Percentiles rank a stretch among this genome's conserved stretches.
Evolutionary conservation across 2,797 vertebrate genomes (phyloP).

Genomic region (Neostethus bicornis): DNA sequence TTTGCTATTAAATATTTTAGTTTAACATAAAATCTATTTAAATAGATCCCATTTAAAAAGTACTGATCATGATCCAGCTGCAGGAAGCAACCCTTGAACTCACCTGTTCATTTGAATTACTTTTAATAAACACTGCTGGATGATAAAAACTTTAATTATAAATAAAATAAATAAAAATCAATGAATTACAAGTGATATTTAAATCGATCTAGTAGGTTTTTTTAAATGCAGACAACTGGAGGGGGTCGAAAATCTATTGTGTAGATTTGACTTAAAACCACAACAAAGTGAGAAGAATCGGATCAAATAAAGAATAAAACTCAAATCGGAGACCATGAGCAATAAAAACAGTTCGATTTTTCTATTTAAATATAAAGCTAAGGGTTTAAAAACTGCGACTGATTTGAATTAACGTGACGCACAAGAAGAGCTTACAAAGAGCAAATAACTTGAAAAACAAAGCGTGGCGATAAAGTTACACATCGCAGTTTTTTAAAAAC

Average conservation of each 20-base stretch:
- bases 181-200: background rate
- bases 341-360: constrained; percentile 19
- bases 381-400: constrained; percentile 6
- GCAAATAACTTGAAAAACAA: constrained; percentile 60
- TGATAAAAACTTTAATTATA: background rate
- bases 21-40: background rate
- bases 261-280: constrained; percentile 60
- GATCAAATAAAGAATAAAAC: too few species aligned
- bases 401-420: constrained; percentile 69
- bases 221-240: background rate
- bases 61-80: constrained; percentile 11
- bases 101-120: constrained; percentile 53
- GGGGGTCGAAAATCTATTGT: constrained; percentile 56
- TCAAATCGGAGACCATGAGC: too few species aligned
- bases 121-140: too few species aligned
- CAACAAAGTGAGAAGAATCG: constrained; percentile 74
- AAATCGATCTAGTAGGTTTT: background rate
- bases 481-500: background rate
- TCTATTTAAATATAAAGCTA: background rate
- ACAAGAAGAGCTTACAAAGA: constrained; percentile 53
- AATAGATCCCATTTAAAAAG: background rate
- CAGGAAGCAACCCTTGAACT: constrained; percentile 23
- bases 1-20: too few species aligned
- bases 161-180: background rate
- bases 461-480: constrained; percentile 57